Evolutionary conservation across 2,113 vertebrate species (phyloP), one percentile per base, ranked within the genome.

Genomic region (Odontesthes bonariensis): DNA sequence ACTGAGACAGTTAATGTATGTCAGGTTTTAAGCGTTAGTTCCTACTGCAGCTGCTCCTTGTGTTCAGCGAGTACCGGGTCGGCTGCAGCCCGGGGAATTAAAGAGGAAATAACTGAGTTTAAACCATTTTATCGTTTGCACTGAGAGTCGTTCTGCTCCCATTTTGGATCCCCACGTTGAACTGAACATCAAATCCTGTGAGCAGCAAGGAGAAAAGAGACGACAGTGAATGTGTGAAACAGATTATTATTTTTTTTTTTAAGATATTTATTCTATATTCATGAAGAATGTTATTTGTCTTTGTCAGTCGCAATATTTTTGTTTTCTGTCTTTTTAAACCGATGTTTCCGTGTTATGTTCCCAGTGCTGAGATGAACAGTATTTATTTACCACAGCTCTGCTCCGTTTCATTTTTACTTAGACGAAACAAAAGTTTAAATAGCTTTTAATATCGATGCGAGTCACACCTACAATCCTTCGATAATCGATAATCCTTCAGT

Each of bases 221-320:
- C 49, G 47, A 53, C 61, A 54, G 44, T 81, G 78, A 81, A 75
- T 71, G 61, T 74, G 64, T 74, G 59, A n/a, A 62, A n/a, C 55
- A 49, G 12, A 14, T 40, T n/a, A n/a, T n/a, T n/a, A n/a, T n/a
- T 27, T 3, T 23, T 52, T 47, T 55, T 53, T 69, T 66, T 54
- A 61, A 67, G 3, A 20, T 81, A 75, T 81, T 77, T 85, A 77
- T 78, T 85, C 44, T 71, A 3, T 81, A 77, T 85, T 81, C 77
- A 81, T 77, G 51, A 62, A 31, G 56, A 81, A 80, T 76, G 52
- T 80, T 61, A 9, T 47, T 22, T 62, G 55, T 60, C 8, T 47
- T 23, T 47, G 69, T 73, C 42, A 10, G 13, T 40, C 42, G 12
- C 42, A 44, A 44, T 46, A 11, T 32, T 35, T 46, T 73, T 71